phyloP scores from a whole-genome alignment of 1,140 invertebrate genomes.

The Drosophila tani region DNA sequence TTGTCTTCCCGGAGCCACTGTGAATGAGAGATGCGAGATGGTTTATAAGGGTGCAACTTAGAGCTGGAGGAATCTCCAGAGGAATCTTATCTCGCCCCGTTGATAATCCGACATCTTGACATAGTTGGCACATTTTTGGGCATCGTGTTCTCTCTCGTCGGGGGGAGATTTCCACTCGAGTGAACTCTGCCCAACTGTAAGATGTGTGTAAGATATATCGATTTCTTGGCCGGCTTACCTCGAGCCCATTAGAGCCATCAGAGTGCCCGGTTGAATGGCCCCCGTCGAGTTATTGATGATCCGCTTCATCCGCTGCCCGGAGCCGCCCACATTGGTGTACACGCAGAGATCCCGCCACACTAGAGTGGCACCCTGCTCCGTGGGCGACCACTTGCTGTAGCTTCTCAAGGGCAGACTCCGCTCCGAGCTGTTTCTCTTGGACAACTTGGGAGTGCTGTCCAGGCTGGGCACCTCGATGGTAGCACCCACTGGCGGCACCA shows the following conservation, averaged over 20 bases:
- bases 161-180: constrained; percentile 24
- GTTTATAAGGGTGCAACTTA: constrained; percentile 16
- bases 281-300: constrained; percentile 90
- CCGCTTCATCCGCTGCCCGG: constrained; percentile 86
- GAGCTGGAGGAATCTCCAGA: constrained; percentile 9
- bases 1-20: constrained; percentile 97
- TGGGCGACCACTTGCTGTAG: constrained; percentile 86
- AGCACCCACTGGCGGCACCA: constrained; percentile 24
- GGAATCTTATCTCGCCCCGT: constrained; percentile 3
- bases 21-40: constrained; percentile 52
- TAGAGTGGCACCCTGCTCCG: constrained; percentile 88
- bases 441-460: constrained; percentile 68
- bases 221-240: constrained; percentile 87
- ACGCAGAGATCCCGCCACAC: constrained; percentile 91
- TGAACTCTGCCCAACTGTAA: neutral
- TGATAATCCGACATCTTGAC: constrained; percentile 16
- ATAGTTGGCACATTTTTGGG: constrained; percentile 37
- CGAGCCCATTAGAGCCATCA: constrained; percentile 96
- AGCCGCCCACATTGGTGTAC: constrained; percentile 86
- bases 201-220: constrained; percentile 33
- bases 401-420: constrained; percentile 79
- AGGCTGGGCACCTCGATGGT: constrained; percentile 57
- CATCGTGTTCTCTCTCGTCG: constrained; percentile 4
- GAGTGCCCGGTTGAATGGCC: constrained; percentile 91
- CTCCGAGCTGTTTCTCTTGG: constrained; percentile 78